phyloP scores from a whole-genome alignment of 2,888 invertebrate species.

The Galeruca laticollis region DNA sequence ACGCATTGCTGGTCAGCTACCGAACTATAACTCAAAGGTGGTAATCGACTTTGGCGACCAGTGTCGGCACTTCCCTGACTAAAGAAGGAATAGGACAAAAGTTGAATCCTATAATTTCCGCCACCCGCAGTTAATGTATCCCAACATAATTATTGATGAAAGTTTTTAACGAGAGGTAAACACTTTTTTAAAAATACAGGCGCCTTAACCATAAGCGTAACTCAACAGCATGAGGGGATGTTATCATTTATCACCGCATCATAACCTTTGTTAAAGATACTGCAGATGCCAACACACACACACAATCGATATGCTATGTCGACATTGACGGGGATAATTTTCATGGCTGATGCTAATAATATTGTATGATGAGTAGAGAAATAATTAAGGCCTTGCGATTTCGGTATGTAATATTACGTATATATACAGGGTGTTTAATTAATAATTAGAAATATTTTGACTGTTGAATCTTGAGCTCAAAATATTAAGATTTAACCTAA shows the following conservation, averaged over 20 bases:
- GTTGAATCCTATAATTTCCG: constrained; percentile 22
- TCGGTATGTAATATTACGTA: too few species aligned
- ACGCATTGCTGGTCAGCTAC: neutral
- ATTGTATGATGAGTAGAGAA: neutral
- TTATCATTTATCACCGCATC: constrained; percentile 1
- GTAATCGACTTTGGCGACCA: constrained; percentile 30
- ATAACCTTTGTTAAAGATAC: neutral
- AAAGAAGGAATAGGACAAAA: constrained; percentile 18
- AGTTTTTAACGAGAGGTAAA: constrained; percentile 19
- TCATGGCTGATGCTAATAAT: neutral
- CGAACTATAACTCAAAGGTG: constrained; percentile 24
- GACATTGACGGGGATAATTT: neutral
- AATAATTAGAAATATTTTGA: too few species aligned
- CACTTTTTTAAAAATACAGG: constrained; percentile 10
- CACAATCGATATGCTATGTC: neutral
- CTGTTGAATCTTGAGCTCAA: too few species aligned
- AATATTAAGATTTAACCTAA: too few species aligned
- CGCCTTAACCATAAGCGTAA: constrained; percentile 8
- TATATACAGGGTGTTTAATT: too few species aligned
- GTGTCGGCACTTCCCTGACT: constrained; percentile 23
- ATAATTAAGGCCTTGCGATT: neutral
- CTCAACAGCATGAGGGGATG: neutral
- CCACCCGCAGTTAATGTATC: constrained; percentile 22
- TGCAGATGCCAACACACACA: neutral
- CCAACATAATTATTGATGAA: constrained; percentile 20